Conservation (phyloP, 53 echinoderm and acorn worm species). For the Paelopatides confundens region DNA sequence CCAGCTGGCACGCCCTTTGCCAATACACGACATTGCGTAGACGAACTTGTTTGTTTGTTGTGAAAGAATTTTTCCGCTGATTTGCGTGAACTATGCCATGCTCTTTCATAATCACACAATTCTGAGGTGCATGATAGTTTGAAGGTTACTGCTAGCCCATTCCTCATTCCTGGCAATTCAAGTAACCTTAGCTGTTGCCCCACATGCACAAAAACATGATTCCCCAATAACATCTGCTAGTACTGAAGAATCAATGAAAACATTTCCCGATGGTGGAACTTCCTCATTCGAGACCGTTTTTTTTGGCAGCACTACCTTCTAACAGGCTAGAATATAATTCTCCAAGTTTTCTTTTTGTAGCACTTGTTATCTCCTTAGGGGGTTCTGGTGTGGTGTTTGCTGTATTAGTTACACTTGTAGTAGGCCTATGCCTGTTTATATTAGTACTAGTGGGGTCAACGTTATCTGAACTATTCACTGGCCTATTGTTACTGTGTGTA, state of each 20-base stretch:
- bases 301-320: background rate
- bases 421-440: too few relatives aligned
- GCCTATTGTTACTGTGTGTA: too few relatives aligned
- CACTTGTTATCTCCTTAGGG: too few relatives aligned
- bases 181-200: background rate
- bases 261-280: background rate
- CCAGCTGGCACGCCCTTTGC: background rate
- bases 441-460: too few relatives aligned
- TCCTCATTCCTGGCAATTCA: background rate
- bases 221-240: too few relatives aligned
- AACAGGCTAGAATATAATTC: background rate
- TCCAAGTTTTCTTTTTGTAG: too few relatives aligned
- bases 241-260: too few relatives aligned
- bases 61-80: background rate
- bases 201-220: too few relatives aligned
- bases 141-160: background rate
- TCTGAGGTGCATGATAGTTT: too few relatives aligned
- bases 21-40: background rate
- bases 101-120: background rate
- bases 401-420: too few relatives aligned
- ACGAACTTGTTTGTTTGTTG: background rate
- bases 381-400: too few relatives aligned
- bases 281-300: background rate
- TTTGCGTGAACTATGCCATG: background rate
- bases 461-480: too few relatives aligned